Percentiles rank a stretch among this genome's conserved stretches.
Conservation (phyloP, 2,797 vertebrate genomes). For the Megaceryle alcyon region DNA sequence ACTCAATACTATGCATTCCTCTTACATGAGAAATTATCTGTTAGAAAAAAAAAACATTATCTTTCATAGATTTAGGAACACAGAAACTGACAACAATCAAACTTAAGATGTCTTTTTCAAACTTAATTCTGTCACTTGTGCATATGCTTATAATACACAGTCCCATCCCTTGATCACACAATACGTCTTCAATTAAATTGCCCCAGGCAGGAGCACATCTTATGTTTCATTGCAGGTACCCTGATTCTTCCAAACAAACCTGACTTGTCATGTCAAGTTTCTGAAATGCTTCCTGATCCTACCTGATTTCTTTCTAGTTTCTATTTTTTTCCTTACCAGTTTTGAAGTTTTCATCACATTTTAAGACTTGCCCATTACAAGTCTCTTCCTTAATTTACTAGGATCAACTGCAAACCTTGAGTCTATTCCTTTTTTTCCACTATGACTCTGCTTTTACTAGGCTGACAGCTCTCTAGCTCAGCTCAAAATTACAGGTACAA, state of each 20-base stretch:
- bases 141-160: neutral
- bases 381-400: neutral
- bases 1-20: neutral
- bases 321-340: neutral
- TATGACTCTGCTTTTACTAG: neutral
- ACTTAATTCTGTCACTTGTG: neutral
- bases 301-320: neutral
- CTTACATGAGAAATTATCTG: neutral
- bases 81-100: neutral
- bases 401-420: neutral
- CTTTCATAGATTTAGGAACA: neutral
- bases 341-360: neutral
- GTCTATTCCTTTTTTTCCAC: neutral
- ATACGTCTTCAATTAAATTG: neutral
- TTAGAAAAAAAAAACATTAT: neutral
- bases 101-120: neutral
- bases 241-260: neutral
- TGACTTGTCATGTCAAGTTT: neutral
- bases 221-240: neutral
- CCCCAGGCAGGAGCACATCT: neutral
- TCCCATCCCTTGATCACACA: neutral
- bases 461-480: neutral
- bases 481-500: rapidly evolving
- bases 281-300: neutral
- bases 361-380: neutral